Conservation (phyloP, 2,797 vertebrate species). For the Microhierax caerulescens region DNA sequence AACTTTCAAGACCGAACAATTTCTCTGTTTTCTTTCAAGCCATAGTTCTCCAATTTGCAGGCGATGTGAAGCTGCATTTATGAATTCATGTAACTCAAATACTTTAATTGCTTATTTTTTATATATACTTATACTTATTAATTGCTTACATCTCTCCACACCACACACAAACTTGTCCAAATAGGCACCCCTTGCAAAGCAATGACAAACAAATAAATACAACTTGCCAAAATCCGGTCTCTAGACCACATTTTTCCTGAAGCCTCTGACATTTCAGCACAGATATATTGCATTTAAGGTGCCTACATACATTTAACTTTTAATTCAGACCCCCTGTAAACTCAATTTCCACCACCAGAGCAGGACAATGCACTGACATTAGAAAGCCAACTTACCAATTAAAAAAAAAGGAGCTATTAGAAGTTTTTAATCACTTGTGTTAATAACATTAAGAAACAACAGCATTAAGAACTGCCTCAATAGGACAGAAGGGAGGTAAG, state of each 20-base stretch:
- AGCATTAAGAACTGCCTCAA: neutral
- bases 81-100: neutral
- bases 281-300: accelerated
- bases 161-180: neutral
- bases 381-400: neutral
- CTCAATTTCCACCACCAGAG: neutral
- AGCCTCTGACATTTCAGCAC: neutral
- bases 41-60: neutral
- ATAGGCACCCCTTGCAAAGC: neutral
- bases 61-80: neutral
- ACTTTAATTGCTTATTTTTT: too few relatives aligned
- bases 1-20: slow-evolving; percentile 35
- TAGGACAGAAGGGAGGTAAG: neutral
- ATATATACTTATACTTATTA: too few relatives aligned
- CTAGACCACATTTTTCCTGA: neutral
- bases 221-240: neutral
- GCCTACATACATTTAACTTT: neutral
- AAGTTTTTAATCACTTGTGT: neutral
- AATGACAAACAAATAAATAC: neutral
- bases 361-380: neutral
- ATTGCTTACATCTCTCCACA: neutral
- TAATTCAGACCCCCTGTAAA: neutral
- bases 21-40: neutral
- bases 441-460: neutral
- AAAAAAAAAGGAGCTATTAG: neutral